Evolutionary conservation across 2,888 invertebrate species (phyloP).

Genomic region (Mimachlamys varia): DNA sequence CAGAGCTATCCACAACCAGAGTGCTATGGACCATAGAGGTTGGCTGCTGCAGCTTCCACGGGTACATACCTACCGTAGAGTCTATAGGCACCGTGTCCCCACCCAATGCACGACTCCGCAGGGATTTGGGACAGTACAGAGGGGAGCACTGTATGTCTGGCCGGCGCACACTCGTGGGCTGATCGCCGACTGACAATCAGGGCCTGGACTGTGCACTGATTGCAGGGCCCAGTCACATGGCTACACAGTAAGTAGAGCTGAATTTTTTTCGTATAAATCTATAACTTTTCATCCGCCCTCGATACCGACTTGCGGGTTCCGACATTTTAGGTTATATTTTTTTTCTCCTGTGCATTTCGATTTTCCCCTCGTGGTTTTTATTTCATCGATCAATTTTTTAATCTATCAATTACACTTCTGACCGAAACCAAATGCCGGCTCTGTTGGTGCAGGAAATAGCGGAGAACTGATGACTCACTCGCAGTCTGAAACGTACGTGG

Average conservation of each 20-base stretch:
- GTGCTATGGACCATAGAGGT: not conserved
- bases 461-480: not conserved
- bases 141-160: not conserved
- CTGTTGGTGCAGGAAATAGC: not conserved
- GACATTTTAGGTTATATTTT: not conserved
- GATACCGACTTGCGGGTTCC: slow-evolving; percentile 1
- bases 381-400: slow-evolving; percentile 11
- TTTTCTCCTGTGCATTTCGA: slow-evolving; percentile 2
- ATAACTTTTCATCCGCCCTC: not conserved
- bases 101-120: not conserved
- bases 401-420: slow-evolving; percentile 33
- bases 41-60: not conserved
- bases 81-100: not conserved
- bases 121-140: not conserved
- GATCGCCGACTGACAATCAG: slow-evolving; percentile 10
- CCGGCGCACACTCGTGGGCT: not conserved
- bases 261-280: slow-evolving; percentile 21
- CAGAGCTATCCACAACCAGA: not conserved
- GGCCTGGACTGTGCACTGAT: not conserved
- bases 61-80: not conserved
- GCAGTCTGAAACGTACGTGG: not conserved
- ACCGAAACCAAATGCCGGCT: slow-evolving; percentile 26
- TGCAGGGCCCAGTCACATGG: slow-evolving; percentile 34
- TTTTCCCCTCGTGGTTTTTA: not conserved
- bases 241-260: slow-evolving; percentile 13